Base-by-base conservation (phyloP, 2,797 vertebrate species). In the Pangasius mekongensis region DNA sequence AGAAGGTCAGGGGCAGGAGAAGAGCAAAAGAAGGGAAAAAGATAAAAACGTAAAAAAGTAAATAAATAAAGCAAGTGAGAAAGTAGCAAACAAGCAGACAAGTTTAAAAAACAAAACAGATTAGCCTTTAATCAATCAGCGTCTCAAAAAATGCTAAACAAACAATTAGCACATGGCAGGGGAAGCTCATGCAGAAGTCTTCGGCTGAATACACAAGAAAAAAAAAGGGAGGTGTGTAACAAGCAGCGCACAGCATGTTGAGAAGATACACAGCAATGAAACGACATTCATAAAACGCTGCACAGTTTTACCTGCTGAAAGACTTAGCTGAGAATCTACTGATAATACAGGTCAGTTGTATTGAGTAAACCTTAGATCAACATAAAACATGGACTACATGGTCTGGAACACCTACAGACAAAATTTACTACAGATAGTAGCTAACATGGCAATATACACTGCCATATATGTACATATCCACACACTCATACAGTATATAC, bases 1-100 rank as follows among this genome's bases (percentile, higher is more conserved):
- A 96, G 96, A 95, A 94, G 95, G 95, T 95, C 97, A 94, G 91
- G 91, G 92, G 92, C 93, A 91, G 92, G 94, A 94, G 94, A 95
- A 91, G 94, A 95, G 94, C 94, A 94, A 94, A 94, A 93, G 93
- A 95, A 94, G 94, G 94, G 30, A 71, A 95, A 95, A 94, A 84
- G 94, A 94, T 91, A 93, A 95, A 94, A 94, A 95, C 13, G 92
- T 91, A 93, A 94, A 92, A 94, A 95, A 96, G 64, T 62, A 39
- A 82, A 43, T 95, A 91, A 90, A 93, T 93, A 90, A 95, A 93
- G 94, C 91, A 93, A 90, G 89, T 94, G 74, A 93, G 92, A 93
- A 91, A 91, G 87, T 87, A 33, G 85, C 87, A 92, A 85, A 90
- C 86, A 90, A 84, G 90, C 90, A 87, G 86, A 90, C 64, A 89